phyloP scores from a whole-genome alignment of 2,888 invertebrate species.

The Allolobophora icterica region DNA sequence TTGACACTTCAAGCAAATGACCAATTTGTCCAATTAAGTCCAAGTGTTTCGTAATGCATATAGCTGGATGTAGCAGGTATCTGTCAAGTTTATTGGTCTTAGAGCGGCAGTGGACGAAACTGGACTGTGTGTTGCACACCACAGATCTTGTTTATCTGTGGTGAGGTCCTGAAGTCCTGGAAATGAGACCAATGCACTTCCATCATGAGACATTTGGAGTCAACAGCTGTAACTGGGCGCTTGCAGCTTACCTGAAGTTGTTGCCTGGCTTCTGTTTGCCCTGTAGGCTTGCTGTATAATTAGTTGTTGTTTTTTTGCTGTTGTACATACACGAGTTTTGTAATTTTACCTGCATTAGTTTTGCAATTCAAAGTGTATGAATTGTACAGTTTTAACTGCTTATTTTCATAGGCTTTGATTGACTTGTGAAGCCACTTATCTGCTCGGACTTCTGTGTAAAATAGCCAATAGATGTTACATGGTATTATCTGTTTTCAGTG shows the following conservation, averaged over 20 bases:
- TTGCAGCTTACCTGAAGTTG: not conserved
- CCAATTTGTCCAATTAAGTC: not conserved
- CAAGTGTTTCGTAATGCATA: too few relatives aligned
- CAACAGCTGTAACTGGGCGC: not conserved
- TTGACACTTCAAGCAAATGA: not conserved
- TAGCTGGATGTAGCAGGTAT: not conserved
- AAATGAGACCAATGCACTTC: not conserved
- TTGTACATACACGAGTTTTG: not conserved
- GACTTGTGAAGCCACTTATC: too few relatives aligned
- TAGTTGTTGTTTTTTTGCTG: not conserved
- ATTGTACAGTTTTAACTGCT: not conserved
- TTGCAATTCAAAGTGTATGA: not conserved
- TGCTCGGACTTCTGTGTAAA: not conserved
- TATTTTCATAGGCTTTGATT: too few relatives aligned
- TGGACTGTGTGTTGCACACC: too few relatives aligned
- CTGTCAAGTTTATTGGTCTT: not conserved
- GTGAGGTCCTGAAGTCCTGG: not conserved
- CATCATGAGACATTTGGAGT: too few relatives aligned
- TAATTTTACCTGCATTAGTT: too few relatives aligned
- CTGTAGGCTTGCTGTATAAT: not conserved
- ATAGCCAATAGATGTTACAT: not conserved
- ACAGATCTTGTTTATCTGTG: too few relatives aligned
- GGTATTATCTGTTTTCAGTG: not conserved
- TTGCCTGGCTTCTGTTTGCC: not conserved
- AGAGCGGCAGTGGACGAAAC: too few relatives aligned